phyloP scores from a whole-genome alignment of 2,113 vertebrate species.

The Tringa solitaria region DNA sequence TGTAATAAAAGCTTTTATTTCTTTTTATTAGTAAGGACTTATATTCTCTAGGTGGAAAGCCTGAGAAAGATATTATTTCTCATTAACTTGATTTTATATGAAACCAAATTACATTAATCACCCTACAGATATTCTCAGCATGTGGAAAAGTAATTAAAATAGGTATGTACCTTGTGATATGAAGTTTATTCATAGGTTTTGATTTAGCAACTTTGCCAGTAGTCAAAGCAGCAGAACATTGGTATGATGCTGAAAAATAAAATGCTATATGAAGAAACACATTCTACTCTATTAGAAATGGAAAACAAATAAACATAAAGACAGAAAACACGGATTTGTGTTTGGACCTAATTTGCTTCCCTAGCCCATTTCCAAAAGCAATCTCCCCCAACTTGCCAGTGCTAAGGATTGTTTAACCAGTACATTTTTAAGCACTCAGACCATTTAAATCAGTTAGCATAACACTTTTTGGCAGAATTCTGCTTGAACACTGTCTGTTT shows the following conservation, averaged over 20 bases:
- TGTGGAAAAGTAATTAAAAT: slow-evolving; percentile 13
- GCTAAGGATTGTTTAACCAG: background rate
- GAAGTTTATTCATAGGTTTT: background rate
- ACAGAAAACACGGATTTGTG: background rate
- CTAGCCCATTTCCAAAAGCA: background rate
- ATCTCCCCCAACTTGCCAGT: background rate
- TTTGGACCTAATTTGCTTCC: background rate
- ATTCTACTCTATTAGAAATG: background rate
- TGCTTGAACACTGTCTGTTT: background rate
- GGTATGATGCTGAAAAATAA: background rate
- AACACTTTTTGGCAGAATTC: background rate
- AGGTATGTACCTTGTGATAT: background rate
- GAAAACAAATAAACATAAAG: background rate
- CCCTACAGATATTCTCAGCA: background rate
- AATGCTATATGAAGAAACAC: background rate
- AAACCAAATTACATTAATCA: background rate
- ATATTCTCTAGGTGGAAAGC: background rate
- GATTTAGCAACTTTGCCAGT: background rate
- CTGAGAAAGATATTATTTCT: background rate
- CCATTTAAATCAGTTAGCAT: background rate
- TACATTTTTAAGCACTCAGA: background rate
- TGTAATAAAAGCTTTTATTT: background rate
- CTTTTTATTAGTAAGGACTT: background rate
- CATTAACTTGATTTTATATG: background rate
- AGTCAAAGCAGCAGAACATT: background rate